Evolutionary conservation across 1,140 invertebrate genomes (phyloP), one percentile per base, ranked within the genome.

Genomic region (Drosophila neocordata): DNA sequence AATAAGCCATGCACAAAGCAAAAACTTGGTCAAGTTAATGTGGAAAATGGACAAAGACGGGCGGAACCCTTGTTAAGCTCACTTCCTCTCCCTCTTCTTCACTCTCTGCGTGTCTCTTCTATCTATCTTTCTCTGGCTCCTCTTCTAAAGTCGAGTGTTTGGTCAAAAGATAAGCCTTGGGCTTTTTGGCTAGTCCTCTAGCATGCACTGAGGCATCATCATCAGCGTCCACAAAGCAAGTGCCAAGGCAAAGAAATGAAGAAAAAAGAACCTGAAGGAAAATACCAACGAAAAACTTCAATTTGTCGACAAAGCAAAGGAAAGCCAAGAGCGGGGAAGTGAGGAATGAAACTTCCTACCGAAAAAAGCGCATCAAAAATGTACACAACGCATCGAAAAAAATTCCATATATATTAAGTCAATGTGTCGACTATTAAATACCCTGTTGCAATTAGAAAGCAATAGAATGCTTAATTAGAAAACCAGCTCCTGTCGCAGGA

Each of bases 321-420:
- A 55, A 44, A 51, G 55, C 8, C 51, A 22, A 22, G n/a, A 11
- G 18, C 18, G 8, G 7, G 8, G 35, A 24, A 15, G 44, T 11
- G 11, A 20, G 24, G 6, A 12, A 18, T 9, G 11, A 5, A 24
- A 51, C 41, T 31, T 51, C 24, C 41, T 35, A 13, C 60, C 13
- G 11, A 75, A 75, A 73, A 75, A 75, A 75, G 72, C 65, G 65
- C 73, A 75, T 75, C 73, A 75, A 75, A 68, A 62, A 74, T 75
- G 71, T 74, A 73, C 72, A 74, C 70, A 73, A 73, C 65, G 69
- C 69, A 66, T 22, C 11, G 56, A 52, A 18, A 51, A 61, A 73
- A 73, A 48, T 57, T 38, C 5, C 24, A 15, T 24, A n/a, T 27
- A 18, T 18, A 24, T 15, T 48, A 20, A 8, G 41, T 4, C 7